Evolutionary conservation across 2,797 vertebrate genomes (phyloP).

Genomic region (Sciaenops ocellatus): DNA sequence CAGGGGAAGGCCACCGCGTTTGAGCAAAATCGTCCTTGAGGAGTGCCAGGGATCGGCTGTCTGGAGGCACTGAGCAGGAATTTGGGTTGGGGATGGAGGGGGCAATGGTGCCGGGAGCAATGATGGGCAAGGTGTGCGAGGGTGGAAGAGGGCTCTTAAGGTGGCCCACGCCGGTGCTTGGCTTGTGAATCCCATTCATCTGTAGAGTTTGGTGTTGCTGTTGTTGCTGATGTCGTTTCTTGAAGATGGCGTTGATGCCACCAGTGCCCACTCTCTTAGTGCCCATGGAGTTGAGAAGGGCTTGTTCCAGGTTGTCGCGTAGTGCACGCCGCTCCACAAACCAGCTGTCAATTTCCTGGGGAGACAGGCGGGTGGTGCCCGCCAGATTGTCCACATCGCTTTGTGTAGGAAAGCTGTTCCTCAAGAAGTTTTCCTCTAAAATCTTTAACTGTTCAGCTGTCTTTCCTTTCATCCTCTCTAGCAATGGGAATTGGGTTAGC

Average conservation of each 20-base stretch:
- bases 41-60: slow-evolving; percentile 87
- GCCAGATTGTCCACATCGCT: slow-evolving; percentile 90
- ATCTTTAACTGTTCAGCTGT: slow-evolving; percentile 90
- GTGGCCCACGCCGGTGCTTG: slow-evolving; percentile 81
- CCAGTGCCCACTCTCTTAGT: slow-evolving; percentile 80
- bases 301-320: slow-evolving; percentile 94
- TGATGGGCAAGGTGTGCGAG: slow-evolving; percentile 72
- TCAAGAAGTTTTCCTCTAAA: slow-evolving; percentile 94
- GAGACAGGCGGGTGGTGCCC: slow-evolving; percentile 88
- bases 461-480: slow-evolving; percentile 92
- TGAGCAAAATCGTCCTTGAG: slow-evolving; percentile 91
- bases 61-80: slow-evolving; percentile 76
- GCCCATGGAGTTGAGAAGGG: slow-evolving; percentile 94
- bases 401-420: slow-evolving; percentile 91
- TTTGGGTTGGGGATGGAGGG: slow-evolving; percentile 58
- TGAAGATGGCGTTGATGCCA: slow-evolving; percentile 61
- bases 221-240: slow-evolving; percentile 68
- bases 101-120: slow-evolving; percentile 59
- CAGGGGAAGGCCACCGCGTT: slow-evolving; percentile 94
- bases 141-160: slow-evolving; percentile 74
- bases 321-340: slow-evolving; percentile 93
- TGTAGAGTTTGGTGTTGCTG: slow-evolving; percentile 74
- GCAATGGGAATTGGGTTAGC: slow-evolving; percentile 86
- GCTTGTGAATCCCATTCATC: slow-evolving; percentile 88
- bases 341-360: slow-evolving; percentile 94